phyloP scores from a whole-genome alignment of 2,888 invertebrate species.

The Apodemia zela region DNA sequence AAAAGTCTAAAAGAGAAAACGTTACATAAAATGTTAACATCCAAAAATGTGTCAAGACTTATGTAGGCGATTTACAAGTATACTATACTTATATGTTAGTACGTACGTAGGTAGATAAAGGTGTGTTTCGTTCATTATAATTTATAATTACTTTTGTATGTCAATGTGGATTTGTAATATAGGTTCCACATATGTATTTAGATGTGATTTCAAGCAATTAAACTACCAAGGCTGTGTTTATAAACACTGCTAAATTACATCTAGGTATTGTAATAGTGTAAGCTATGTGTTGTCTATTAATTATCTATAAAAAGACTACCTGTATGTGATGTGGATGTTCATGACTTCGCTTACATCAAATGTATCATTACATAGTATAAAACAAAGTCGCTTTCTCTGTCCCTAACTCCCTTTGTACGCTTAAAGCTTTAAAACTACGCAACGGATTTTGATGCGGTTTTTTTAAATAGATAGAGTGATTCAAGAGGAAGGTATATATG shows the following conservation, averaged over 20 bases:
- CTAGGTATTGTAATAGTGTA: neutral
- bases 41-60: constrained; percentile 1
- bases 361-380: too few species aligned
- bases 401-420: too few species aligned
- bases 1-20: constrained; percentile 14
- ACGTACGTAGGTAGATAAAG: constrained; percentile 14
- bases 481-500: too few species aligned
- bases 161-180: neutral
- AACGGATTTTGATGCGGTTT: too few species aligned
- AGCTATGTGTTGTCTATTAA: too few species aligned
- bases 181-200: neutral
- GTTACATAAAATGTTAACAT: constrained; percentile 7
- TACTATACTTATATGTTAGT: constrained; percentile 19
- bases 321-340: too few species aligned
- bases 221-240: neutral
- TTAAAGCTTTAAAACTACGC: too few species aligned
- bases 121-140: neutral
- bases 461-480: too few species aligned
- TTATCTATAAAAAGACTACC: too few species aligned
- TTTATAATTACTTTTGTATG: constrained; percentile 7
- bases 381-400: too few species aligned
- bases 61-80: constrained; percentile 19
- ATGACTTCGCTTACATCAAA: too few species aligned
- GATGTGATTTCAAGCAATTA: neutral
- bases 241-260: neutral